These are phyloP conservation scores for Dasypus novemcinctus DNA, from an alignment of 2,113 vertebrate species.

Conservation along the genomic window DNA sequence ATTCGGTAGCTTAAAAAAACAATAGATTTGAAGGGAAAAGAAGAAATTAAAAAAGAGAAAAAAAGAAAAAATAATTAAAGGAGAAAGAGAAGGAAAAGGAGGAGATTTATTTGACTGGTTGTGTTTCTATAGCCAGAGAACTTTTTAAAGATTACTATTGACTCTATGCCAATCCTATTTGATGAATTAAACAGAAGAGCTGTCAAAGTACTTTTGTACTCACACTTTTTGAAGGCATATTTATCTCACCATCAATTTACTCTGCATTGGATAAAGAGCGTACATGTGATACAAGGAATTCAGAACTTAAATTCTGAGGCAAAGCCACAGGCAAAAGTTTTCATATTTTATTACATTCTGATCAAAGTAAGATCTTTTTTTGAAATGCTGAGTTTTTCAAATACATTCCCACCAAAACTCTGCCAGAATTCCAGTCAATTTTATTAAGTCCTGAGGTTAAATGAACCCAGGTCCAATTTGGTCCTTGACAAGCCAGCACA, in stretches of 20 bases:
- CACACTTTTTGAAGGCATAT: not conserved
- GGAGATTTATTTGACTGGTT: not conserved
- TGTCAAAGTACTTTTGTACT: not conserved
- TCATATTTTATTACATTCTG: not conserved
- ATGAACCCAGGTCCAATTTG: not conserved
- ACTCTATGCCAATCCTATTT: not conserved
- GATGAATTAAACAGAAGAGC: not conserved
- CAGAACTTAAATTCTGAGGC: not conserved
- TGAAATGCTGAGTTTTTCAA: constrained; percentile 31
- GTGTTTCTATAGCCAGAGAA: not conserved
- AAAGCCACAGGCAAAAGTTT: not conserved
- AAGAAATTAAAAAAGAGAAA: no score
- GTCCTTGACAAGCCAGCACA: not conserved
- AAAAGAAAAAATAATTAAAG: no score
- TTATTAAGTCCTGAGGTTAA: not conserved
- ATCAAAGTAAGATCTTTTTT: not conserved
- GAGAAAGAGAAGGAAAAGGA: not conserved
- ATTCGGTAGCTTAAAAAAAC: not conserved
- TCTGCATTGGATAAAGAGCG: not conserved
- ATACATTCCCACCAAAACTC: not conserved
- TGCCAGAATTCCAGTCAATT: not conserved
- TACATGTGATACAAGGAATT: not conserved
- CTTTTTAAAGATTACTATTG: not conserved
- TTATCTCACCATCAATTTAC: not conserved
- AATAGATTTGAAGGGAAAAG: not conserved